phyloP scores from a whole-genome alignment of 2,888 invertebrate species.

The Acrobeloides nanus region DNA sequence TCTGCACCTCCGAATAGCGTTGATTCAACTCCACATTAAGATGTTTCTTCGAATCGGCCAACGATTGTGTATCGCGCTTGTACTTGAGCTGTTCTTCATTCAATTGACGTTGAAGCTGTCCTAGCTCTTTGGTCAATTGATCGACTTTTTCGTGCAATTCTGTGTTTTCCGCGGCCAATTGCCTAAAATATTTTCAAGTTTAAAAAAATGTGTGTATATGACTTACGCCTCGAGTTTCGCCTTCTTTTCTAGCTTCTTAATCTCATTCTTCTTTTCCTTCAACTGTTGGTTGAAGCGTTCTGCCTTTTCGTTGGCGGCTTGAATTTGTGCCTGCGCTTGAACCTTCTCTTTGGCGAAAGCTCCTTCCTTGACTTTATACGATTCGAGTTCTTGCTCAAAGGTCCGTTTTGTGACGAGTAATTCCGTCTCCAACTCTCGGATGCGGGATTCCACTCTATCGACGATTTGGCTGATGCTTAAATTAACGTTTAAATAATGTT shows the following conservation, averaged over 20 bases:
- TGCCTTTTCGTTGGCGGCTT: constrained; percentile 11
- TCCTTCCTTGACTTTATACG: constrained; percentile 13
- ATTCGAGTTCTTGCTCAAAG: constrained; percentile 6
- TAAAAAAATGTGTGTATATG: constrained; percentile 1
- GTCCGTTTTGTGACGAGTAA: constrained; percentile 4
- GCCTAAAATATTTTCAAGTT: constrained; percentile 12
- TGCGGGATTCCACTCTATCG: constrained; percentile 8
- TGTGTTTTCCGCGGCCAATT: constrained; percentile 19
- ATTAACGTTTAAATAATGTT: no score
- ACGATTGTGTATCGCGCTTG: constrained; percentile 27
- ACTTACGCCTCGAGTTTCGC: constrained; percentile 22
- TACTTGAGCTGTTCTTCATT: constrained; percentile 24
- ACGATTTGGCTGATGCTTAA: constrained; percentile 11
- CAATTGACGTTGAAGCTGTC: constrained; percentile 16
- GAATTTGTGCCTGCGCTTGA: constrained; percentile 13
- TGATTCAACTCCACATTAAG: constrained; percentile 28
- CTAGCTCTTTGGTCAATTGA: constrained; percentile 26
- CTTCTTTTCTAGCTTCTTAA: constrained; percentile 43
- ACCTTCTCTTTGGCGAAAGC: constrained; percentile 10
- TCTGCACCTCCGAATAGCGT: constrained; percentile 29
- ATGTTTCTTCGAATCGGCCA: constrained; percentile 33
- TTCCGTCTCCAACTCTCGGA: constrained; percentile 14
- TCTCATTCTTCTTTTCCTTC: constrained; percentile 33
- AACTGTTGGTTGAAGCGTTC: constrained; percentile 22
- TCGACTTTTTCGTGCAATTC: constrained; percentile 30